Evolutionary conservation across 2,113 vertebrate species (phyloP).

Genomic region (Nothoprocta pentlandii): DNA sequence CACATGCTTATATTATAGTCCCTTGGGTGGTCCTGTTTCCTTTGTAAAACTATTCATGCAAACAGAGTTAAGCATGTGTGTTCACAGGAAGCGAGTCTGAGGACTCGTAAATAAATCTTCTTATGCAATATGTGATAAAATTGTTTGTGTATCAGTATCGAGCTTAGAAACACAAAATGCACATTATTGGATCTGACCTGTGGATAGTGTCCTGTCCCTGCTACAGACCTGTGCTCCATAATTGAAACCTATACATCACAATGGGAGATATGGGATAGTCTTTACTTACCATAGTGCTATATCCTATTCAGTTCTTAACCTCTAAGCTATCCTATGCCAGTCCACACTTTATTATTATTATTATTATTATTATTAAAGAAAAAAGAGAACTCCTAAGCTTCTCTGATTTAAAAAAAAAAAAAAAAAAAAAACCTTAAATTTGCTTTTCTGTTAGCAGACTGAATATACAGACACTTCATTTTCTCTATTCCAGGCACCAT

Average conservation of each 20-base stretch:
- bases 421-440: neutral
- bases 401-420: too few relatives aligned
- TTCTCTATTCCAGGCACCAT: neutral
- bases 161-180: neutral
- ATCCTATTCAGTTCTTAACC: neutral
- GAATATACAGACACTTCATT: neutral
- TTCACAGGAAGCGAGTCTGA: slow-evolving; percentile 38
- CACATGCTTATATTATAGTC: slow-evolving; percentile 3
- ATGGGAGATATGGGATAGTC: neutral
- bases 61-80: slow-evolving; percentile 25
- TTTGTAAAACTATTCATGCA: slow-evolving; percentile 21
- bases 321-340: neutral
- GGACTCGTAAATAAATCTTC: slow-evolving; percentile 41
- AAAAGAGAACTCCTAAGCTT: too few relatives aligned
- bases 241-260: neutral
- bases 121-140: slow-evolving; percentile 67
- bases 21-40: slow-evolving; percentile 50
- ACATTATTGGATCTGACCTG: neutral
- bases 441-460: neutral
- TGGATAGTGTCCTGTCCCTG: slow-evolving; percentile 13
- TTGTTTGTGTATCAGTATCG: slow-evolving; percentile 43
- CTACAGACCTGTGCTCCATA: neutral
- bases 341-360: neutral
- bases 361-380: neutral
- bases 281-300: neutral